A percentile compares a stretch with the other conserved stretches of the same genome.
phyloP scores from a whole-genome alignment of 1,140 invertebrate species.

The Drosophila persimilis region DNA sequence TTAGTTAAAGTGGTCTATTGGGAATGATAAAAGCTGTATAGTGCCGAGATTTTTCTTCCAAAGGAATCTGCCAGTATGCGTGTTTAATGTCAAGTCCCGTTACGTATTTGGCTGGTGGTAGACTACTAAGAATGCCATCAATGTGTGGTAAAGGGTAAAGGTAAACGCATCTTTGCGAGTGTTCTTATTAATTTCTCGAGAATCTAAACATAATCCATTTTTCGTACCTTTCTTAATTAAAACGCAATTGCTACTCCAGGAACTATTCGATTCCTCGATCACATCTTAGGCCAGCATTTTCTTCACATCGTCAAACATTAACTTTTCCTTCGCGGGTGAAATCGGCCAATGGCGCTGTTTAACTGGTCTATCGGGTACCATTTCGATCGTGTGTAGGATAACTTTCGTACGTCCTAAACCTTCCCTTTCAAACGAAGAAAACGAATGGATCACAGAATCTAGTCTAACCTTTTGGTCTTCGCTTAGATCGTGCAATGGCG shows the following conservation, averaged over 20 bases:
- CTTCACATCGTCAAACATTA: constrained; percentile 24
- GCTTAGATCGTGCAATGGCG: constrained; percentile 3
- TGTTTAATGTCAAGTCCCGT: constrained; percentile 3
- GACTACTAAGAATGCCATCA: constrained; percentile 34
- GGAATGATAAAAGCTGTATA: constrained; percentile 13
- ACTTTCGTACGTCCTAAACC: neutral
- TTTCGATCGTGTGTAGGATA: constrained; percentile 7
- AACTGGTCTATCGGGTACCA: constrained; percentile 8
- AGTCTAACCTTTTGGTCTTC: no score
- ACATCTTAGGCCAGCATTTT: neutral
- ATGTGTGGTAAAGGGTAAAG: constrained; percentile 41
- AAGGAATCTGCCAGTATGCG: constrained; percentile 36
- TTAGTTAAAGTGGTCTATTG: neutral
- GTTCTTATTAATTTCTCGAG: constrained; percentile 31
- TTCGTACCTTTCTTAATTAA: constrained; percentile 31
- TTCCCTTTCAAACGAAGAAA: no score
- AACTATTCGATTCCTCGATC: no score
- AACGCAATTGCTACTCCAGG: constrained; percentile 7
- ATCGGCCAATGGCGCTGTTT: constrained; percentile 34
- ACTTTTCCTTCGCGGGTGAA: constrained; percentile 25
- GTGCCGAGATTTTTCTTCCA: neutral
- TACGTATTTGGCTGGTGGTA: constrained; percentile 43
- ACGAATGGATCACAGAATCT: no score
- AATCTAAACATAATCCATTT: constrained; percentile 37
- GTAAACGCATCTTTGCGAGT: constrained; percentile 41